Conservation (phyloP, 2,113 vertebrate species). For the Macquaria australasica region DNA sequence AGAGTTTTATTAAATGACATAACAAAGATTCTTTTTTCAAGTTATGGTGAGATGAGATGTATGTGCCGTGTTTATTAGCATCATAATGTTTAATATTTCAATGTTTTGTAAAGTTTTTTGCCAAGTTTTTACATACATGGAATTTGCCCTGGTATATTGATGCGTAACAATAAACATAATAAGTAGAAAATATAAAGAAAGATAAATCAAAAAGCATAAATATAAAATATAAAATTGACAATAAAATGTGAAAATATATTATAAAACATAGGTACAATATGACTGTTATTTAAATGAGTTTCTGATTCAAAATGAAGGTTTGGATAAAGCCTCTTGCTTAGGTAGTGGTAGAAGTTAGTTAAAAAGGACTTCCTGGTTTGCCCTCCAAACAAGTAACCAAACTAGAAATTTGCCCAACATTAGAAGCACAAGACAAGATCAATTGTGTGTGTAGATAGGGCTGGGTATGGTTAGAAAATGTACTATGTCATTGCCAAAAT, state of each 20-base stretch:
- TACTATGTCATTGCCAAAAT: not conserved
- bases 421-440: not conserved
- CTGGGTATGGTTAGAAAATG: not conserved
- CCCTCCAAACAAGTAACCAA: not conserved
- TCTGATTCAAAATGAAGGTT: not conserved
- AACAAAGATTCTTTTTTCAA: not conserved
- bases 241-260: no score
- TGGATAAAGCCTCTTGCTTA: not conserved
- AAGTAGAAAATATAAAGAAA: no score
- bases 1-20: not conserved
- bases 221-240: no score
- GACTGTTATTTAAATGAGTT: no score
- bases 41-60: no score
- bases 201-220: no score
- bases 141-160: no score
- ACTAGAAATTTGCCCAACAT: not conserved
- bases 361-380: not conserved
- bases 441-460: not conserved
- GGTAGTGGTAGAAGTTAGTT: not conserved
- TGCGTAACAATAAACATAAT: no score
- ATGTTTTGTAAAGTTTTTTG: not conserved
- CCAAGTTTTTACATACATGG: no score
- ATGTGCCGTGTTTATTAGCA: not conserved
- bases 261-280: no score
- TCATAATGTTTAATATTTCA: not conserved